A percentile compares a stretch with the other conserved stretches of the same genome.
These are phyloP conservation scores for Redunca redunca DNA, from an alignment of 2,113 vertebrate genomes.

Conservation along the genomic window DNA sequence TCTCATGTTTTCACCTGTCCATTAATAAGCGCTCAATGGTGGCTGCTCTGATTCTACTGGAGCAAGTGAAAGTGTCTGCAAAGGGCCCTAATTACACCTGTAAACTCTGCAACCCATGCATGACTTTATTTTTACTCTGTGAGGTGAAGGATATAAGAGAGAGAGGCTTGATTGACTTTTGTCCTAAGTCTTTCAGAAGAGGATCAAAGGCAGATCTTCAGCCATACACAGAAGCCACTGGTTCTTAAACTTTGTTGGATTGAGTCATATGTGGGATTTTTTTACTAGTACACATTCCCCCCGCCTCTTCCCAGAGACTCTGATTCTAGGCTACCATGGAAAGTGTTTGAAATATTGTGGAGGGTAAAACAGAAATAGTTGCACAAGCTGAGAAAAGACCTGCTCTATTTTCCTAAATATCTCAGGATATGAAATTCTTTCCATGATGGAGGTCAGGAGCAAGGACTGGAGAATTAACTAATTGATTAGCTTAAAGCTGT, in stretches of 20 bases:
- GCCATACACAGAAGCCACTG: not conserved
- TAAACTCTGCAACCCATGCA: too few relatives aligned
- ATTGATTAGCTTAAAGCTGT: not conserved
- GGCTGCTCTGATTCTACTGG: not conserved
- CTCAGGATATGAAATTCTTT: not conserved
- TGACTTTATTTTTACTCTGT: not conserved
- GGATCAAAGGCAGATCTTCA: not conserved
- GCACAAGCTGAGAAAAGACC: not conserved
- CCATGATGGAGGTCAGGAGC: too few relatives aligned
- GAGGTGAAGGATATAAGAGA: not conserved
- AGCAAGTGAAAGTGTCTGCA: not conserved
- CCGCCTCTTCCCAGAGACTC: not conserved
- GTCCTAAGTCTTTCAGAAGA: not conserved
- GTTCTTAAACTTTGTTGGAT: not conserved
- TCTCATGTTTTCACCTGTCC: not conserved
- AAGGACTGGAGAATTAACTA: not conserved
- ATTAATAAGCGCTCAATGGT: not conserved
- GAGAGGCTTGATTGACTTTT: not conserved
- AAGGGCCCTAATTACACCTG: not conserved
- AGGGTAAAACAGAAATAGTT: not conserved
- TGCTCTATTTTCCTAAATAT: not conserved
- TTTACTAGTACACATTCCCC: not conserved
- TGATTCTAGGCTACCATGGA: not conserved
- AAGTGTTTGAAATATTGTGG: not conserved
- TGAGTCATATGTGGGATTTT: not conserved